phyloP scores from a whole-genome alignment of 2,113 vertebrate genomes.

The Otolemur garnettii region DNA sequence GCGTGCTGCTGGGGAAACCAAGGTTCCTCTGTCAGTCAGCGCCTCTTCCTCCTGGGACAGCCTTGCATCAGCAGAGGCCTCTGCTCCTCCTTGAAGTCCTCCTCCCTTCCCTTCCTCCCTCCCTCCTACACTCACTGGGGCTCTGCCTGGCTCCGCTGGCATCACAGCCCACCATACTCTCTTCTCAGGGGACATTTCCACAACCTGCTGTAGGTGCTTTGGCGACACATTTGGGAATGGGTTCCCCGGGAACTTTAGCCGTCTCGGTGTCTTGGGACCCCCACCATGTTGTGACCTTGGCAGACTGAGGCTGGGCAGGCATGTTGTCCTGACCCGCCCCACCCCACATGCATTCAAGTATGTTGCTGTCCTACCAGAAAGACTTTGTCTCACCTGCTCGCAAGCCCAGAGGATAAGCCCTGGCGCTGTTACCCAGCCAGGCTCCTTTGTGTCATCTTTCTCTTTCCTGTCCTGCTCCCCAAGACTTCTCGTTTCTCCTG shows the following conservation, averaged over 20 bases:
- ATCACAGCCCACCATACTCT: background rate
- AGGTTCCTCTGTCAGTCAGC: background rate
- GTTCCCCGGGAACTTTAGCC: background rate
- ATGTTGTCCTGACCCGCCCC: fast-evolving
- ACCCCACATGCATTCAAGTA: fast-evolving
- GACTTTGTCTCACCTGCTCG: background rate
- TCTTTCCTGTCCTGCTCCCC: background rate
- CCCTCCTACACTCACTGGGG: background rate
- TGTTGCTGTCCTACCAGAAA: background rate
- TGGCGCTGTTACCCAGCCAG: background rate
- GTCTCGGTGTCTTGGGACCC: background rate
- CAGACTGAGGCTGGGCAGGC: background rate
- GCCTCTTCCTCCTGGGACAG: background rate
- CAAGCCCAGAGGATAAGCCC: background rate
- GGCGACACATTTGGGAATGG: background rate
- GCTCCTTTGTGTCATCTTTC: background rate
- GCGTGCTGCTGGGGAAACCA: background rate
- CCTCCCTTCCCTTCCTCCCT: background rate
- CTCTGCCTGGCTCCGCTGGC: too few species aligned
- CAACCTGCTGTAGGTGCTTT: background rate
- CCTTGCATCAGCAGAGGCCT: background rate
- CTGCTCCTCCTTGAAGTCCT: too few species aligned
- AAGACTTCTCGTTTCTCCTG: background rate
- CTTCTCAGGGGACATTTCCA: background rate
- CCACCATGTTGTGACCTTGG: background rate